A percentile compares a stretch with the other conserved stretches of the same genome.
Evolutionary conservation across 2,797 vertebrate genomes (phyloP).

Genomic region (Anguilla anguilla): DNA sequence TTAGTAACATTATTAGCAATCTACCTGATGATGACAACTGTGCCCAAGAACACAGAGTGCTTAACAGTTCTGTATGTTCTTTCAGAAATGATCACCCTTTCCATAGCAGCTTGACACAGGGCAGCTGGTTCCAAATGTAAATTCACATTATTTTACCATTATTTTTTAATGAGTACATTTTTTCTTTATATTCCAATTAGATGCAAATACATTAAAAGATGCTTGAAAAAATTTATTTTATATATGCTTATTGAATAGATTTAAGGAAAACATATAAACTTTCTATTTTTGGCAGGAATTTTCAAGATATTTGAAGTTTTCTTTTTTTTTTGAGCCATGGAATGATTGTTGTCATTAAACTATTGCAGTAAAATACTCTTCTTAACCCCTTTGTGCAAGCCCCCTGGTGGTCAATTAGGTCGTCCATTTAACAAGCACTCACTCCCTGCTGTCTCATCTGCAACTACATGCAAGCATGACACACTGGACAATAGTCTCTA

Average conservation of each 20-base stretch:
- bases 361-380: neutral
- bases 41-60: neutral
- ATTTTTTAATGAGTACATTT: neutral
- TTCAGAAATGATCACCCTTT: neutral
- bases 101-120: neutral
- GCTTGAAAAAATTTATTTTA: neutral
- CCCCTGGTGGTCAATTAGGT: no score
- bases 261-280: neutral
- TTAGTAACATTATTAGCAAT: conserved; percentile 1
- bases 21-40: neutral
- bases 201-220: neutral
- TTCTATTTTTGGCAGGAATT: neutral
- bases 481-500: no score
- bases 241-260: neutral
- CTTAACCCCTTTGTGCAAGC: neutral
- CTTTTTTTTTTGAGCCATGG: neutral
- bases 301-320: neutral
- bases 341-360: neutral
- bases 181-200: neutral
- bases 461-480: no score
- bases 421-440: no score
- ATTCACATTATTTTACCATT: neutral
- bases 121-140: neutral
- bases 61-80: neutral
- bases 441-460: no score